Evolutionary conservation across 2,888 invertebrate genomes (phyloP), one percentile per base, ranked within the genome.

Genomic region (Thelaira solivaga): DNA sequence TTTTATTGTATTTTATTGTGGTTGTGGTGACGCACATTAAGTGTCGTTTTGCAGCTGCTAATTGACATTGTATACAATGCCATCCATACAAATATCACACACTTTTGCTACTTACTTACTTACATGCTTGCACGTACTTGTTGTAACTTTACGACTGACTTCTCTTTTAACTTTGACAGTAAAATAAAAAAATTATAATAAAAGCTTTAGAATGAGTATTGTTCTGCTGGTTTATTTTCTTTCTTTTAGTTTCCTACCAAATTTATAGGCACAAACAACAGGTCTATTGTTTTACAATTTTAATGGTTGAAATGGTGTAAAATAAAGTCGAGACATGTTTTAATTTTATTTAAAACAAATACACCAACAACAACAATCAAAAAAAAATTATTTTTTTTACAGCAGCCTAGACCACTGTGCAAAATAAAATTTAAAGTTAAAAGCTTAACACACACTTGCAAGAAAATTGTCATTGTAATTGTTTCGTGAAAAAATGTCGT

Each of bases 31-130:
- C 80, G 76, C 86, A 88, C 86, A 85, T 87, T 85, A 85, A 87
- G 87, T 88, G 88, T 88, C 88, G 86, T 87, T 87, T 87, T 85
- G 84, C 84, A 84, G 86, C 87, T 86, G 88, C 88, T 88, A 88
- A 88, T 89, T 88, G 89, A 88, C 88, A 88, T 86, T 83, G 83
- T 83, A 85, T 83, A 85, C 82, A 85, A 82, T 80, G 77, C 77
- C 68, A 78, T n/a, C n/a, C n/a, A n/a, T n/a, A 69, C 79, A 69
- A 68, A 77, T 80, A 77, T 57, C 59, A 65, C 55, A 61, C 26
- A 31, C 31, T 4, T n/a, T n/a, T n/a, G n/a, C n/a, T n/a, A n/a
- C n/a, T n/a, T n/a, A n/a, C n/a, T n/a, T n/a, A n/a, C n/a, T n/a
- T n/a, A 31, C 31, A 18, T 36, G 6, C 26, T 26, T 6, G 26